Evolutionary conservation across 92 coral and sea anemone genomes (phyloP).

Genomic region (Epizoanthus illoricatus): DNA sequence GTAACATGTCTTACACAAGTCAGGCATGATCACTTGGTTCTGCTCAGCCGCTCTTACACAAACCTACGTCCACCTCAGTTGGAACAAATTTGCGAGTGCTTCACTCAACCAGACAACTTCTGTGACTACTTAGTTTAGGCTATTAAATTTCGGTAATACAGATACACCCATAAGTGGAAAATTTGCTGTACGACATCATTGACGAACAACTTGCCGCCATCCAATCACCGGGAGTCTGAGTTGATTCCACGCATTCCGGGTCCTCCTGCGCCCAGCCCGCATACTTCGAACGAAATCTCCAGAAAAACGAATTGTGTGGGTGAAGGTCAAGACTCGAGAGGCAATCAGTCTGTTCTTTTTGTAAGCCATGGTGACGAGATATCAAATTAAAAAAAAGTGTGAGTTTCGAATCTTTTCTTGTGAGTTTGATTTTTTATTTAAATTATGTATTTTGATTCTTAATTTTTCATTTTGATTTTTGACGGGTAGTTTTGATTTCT

Average conservation of each 20-base stretch:
- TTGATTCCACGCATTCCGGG: background rate
- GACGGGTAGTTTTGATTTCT: too few species aligned
- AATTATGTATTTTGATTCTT: too few species aligned
- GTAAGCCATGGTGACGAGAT: background rate
- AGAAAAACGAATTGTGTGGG: background rate
- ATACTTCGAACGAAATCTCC: background rate
- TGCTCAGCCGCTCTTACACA: background rate
- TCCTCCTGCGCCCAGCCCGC: background rate
- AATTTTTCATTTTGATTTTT: too few species aligned
- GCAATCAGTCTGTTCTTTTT: background rate
- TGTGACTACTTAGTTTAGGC: background rate
- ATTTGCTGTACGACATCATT: background rate
- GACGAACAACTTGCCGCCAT: background rate
- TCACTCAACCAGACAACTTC: slow-evolving; percentile 5
- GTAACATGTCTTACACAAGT: slow-evolving; percentile 31
- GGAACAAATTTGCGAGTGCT: slow-evolving; percentile 9
- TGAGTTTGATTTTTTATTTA: too few species aligned
- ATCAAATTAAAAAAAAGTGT: too few species aligned
- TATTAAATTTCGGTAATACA: background rate
- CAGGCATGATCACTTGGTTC: slow-evolving; percentile 21
- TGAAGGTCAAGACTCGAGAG: background rate
- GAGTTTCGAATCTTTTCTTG: too few species aligned
- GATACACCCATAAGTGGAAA: slow-evolving; percentile 2
- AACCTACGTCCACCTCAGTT: background rate
- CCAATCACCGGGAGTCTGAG: background rate